Base-by-base conservation (phyloP, 2,888 invertebrate genomes). In the Electrophaes corylata region DNA sequence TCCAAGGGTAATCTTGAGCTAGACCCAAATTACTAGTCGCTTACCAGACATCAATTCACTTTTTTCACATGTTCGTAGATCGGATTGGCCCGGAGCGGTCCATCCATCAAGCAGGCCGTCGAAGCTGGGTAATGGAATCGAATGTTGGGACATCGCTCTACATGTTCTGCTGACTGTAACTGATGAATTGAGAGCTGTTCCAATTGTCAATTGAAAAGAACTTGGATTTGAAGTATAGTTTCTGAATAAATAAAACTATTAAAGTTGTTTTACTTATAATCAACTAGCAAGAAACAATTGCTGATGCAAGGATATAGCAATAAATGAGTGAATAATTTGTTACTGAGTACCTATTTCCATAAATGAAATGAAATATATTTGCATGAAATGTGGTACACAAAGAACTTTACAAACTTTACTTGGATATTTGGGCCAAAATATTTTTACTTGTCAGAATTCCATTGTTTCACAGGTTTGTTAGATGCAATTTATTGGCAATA, bases 101-200 rank as follows among this genome's bases (percentile, higher is more conserved):
- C 45, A 65, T 73, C 68, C 70, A 81, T 81, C 78, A 78, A 55
- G 45, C 53, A 35, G 55, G 52, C 68, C 67, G 69, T 61, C 78
- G 64, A 76, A 78, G 79, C 78, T 37, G 57, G 53, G 41, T 64
- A 64, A 58, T 60, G 55, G 57, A 57, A 60, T 64, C 64, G 45
- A 52, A 76, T 73, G 71, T 78, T 77, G 57, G 57, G 67, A 65
- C 69, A 67, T 65, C 66, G 61, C 54, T 62, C 40, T 67, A 62
- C 63, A 63, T 63, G 66, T 64, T 56, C 35, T 33, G 49, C 67
- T 71, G 71, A 75, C 72, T 58, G 67, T 69, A 11, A 40, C 40
- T 71, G 61, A 57, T 46, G 41, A 49, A 39, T n/a, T 48, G n/a
- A 45, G 23, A 37, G 5, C 44, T 35, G 19, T 39, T 41, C 10